phyloP scores from a whole-genome alignment of 2,797 vertebrate species.

The Psittacula derbiana region DNA sequence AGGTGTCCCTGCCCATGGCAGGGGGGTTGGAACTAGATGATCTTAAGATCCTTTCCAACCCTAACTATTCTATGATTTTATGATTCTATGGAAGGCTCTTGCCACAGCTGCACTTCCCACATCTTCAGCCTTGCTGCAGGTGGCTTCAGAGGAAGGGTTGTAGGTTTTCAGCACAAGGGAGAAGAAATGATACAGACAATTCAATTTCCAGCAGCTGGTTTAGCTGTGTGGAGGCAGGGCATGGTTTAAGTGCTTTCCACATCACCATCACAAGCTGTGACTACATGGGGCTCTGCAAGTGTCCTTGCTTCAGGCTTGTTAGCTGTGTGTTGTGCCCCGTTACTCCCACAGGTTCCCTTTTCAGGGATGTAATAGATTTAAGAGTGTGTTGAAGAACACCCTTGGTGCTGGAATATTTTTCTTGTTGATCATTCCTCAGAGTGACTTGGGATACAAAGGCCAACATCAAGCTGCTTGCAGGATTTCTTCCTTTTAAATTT shows the following conservation, averaged over 20 bases:
- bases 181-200: fast-evolving
- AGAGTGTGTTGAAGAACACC: neutral
- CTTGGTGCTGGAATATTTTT: neutral
- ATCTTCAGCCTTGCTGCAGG: neutral
- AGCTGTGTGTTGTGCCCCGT: neutral
- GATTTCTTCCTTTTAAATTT: neutral
- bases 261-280: fast-evolving
- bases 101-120: neutral
- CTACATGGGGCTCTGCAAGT: neutral
- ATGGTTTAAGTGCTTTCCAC: neutral
- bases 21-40: too few species aligned
- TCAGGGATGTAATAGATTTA: neutral
- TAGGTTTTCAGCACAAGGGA: neutral
- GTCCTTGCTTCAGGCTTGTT: neutral
- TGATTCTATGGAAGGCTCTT: too few species aligned
- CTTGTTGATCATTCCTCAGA: neutral
- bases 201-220: fast-evolving
- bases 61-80: too few species aligned
- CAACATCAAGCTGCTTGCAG: neutral
- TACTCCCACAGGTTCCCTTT: neutral
- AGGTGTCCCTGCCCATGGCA: too few species aligned
- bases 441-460: neutral
- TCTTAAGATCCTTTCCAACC: too few species aligned
- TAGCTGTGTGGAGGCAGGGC: neutral
- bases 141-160: neutral